These are phyloP conservation scores for Malthinus seriepunctatus DNA, from an alignment of 2,888 invertebrate species.

Conservation along the genomic window DNA sequence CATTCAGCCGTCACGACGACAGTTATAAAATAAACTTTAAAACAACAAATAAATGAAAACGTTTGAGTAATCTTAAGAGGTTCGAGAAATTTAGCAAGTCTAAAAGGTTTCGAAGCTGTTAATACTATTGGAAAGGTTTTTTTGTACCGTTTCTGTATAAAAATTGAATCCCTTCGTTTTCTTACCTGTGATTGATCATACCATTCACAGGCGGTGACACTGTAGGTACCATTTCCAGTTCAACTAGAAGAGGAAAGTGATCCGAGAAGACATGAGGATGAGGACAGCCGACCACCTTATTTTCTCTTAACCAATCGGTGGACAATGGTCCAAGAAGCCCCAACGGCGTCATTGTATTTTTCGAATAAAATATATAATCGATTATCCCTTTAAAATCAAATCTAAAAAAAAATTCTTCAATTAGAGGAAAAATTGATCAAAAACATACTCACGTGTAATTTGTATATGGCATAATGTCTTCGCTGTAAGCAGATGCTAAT, in stretches of 20 bases:
- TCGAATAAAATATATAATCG: slow-evolving; percentile 99
- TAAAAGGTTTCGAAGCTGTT: too few species aligned
- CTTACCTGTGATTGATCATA: slow-evolving; percentile 80
- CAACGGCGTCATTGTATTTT: slow-evolving; percentile 91
- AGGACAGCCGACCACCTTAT: slow-evolving; percentile 97
- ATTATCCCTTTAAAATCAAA: slow-evolving; percentile 99
- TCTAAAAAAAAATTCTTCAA: slow-evolving; percentile 54
- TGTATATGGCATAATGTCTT: slow-evolving; percentile 96
- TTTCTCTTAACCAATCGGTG: slow-evolving; percentile 89
- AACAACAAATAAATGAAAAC: too few species aligned
- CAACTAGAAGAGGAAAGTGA: slow-evolving; percentile 90
- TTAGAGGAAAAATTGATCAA: background rate
- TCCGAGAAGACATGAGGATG: slow-evolving; percentile 98
- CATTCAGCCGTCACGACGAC: too few species aligned
- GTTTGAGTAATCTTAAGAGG: too few species aligned
- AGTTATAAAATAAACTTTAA: too few species aligned
- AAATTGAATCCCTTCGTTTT: background rate
- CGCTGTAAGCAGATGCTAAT: slow-evolving; percentile 92
- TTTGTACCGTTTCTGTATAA: background rate
- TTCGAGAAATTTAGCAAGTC: too few species aligned
- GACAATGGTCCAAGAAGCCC: slow-evolving; percentile 95
- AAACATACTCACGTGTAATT: slow-evolving; percentile 87
- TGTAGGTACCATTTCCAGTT: slow-evolving; percentile 85
- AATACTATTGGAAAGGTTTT: too few species aligned
- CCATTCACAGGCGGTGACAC: slow-evolving; percentile 76